These are phyloP conservation scores for Myotis davidii DNA, from an alignment of 2,113 vertebrate genomes.

Conservation along the genomic window DNA sequence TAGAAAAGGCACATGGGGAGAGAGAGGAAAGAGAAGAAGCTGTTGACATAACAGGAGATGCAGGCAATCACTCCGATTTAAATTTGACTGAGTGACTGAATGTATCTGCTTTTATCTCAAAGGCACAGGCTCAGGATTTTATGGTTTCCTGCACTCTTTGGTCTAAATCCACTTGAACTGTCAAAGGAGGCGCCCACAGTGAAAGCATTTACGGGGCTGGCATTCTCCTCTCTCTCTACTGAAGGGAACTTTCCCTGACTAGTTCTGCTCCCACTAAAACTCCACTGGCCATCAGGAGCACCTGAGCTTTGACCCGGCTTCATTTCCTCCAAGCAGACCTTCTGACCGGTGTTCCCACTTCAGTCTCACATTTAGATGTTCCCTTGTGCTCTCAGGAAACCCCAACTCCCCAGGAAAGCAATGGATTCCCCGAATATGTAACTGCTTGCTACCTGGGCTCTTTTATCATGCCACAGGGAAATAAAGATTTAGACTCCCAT, in stretches of 20 bases:
- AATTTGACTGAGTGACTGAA: constrained; percentile 61
- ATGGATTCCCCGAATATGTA: not conserved
- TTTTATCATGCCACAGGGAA: constrained; percentile 2
- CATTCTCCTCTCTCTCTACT: constrained; percentile 44
- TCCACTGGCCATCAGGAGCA: not conserved
- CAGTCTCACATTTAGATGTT: constrained; percentile 5
- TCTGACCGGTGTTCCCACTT: not conserved
- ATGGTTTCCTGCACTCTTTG: constrained; percentile 1
- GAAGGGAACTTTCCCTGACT: constrained; percentile 68
- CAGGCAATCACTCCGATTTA: constrained; percentile 37
- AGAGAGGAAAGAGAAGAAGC: not conserved
- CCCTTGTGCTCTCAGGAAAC: not conserved
- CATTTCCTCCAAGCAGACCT: constrained; percentile 42
- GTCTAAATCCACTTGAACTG: constrained; percentile 56
- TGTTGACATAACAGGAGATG: not conserved
- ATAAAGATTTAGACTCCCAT: not conserved
- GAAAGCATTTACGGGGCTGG: not conserved
- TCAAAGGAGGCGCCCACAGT: not conserved
- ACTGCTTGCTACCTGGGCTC: not conserved
- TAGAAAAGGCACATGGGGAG: not conserved
- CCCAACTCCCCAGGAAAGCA: not conserved
- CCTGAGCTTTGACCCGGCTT: not conserved
- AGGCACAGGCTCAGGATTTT: not conserved
- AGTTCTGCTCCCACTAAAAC: constrained; percentile 24
- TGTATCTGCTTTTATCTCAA: constrained; percentile 56